Percentiles rank a stretch among this genome's conserved stretches.
Evolutionary conservation across 2,888 invertebrate species (phyloP).

Genomic region (Cheilosia soror): DNA sequence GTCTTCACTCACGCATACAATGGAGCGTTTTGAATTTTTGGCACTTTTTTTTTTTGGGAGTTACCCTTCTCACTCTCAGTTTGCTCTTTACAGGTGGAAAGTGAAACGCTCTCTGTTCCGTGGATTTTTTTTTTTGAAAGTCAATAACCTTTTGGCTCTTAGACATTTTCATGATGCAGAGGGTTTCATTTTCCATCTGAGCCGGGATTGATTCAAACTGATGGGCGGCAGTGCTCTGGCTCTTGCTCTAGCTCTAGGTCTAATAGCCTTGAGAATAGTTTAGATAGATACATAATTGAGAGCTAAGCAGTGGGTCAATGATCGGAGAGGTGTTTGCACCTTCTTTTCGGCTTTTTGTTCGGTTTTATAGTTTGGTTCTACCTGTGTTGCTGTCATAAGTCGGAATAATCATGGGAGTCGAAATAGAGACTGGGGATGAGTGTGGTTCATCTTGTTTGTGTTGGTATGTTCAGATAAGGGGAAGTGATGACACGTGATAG

Average conservation of each 20-base stretch:
- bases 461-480: not conserved
- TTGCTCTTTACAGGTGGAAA: slow-evolving; percentile 66
- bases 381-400: slow-evolving; percentile 42
- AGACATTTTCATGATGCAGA: slow-evolving; percentile 44
- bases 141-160: slow-evolving; percentile 67
- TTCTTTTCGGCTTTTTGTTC: slow-evolving; percentile 53
- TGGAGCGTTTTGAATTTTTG: slow-evolving; percentile 45
- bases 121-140: slow-evolving; percentile 56
- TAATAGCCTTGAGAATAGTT: slow-evolving; percentile 73
- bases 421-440: slow-evolving; percentile 1
- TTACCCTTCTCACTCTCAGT: slow-evolving; percentile 21
- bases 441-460: not conserved
- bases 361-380: slow-evolving; percentile 44
- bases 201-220: not conserved
- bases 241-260: slow-evolving; percentile 23
- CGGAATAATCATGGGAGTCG: slow-evolving; percentile 18
- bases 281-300: slow-evolving; percentile 71
- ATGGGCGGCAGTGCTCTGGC: not conserved
- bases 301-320: slow-evolving; percentile 73
- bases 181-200: slow-evolving; percentile 69
- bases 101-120: slow-evolving; percentile 68
- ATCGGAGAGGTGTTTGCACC: slow-evolving; percentile 72
- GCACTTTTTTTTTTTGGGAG: slow-evolving; percentile 34
- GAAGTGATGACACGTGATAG: slow-evolving; percentile 12
- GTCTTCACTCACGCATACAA: slow-evolving; percentile 33